Conservation (phyloP, 2,888 invertebrate genomes). For the Chesias legatella region DNA sequence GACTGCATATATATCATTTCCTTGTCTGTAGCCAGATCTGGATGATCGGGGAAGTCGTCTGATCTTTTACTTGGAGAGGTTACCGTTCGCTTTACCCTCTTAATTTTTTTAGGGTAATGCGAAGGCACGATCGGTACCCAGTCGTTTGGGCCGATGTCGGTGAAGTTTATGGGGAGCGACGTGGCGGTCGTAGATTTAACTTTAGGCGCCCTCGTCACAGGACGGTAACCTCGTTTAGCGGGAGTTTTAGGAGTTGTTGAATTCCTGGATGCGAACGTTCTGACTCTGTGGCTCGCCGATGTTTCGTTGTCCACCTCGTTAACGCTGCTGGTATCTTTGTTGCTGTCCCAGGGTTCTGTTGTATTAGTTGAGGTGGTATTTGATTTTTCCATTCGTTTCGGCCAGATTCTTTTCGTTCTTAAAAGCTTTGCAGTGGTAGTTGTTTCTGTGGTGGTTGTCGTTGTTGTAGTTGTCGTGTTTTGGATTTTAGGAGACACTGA, state of each 20-base stretch:
- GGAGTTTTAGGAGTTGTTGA: slow-evolving; percentile 39
- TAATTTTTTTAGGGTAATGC: slow-evolving; percentile 48
- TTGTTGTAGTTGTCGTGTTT: slow-evolving; percentile 48
- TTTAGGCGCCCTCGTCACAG: slow-evolving; percentile 61
- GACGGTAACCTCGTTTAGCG: slow-evolving; percentile 54
- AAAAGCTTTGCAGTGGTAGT: slow-evolving; percentile 58
- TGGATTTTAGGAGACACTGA: slow-evolving; percentile 24
- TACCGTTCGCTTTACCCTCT: slow-evolving; percentile 13
- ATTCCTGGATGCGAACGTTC: slow-evolving; percentile 42
- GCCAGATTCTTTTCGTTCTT: slow-evolving; percentile 74
- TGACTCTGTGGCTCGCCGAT: slow-evolving; percentile 45
- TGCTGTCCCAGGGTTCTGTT: slow-evolving; percentile 40
- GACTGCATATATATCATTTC: slow-evolving; percentile 58
- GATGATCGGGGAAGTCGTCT: slow-evolving; percentile 15
- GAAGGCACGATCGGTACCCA: slow-evolving; percentile 73
- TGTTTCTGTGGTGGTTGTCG: slow-evolving; percentile 43
- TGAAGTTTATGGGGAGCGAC: slow-evolving; percentile 42
- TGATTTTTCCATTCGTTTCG: slow-evolving; percentile 49
- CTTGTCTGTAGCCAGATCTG: slow-evolving; percentile 37
- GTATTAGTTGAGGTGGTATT: slow-evolving; percentile 39
- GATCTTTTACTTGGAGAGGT: slow-evolving; percentile 48
- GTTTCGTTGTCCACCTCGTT: slow-evolving; percentile 45
- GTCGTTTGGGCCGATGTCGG: slow-evolving; percentile 54
- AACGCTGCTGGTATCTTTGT: slow-evolving; percentile 37
- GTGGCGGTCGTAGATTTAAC: slow-evolving; percentile 43